A percentile compares a stretch with the other conserved stretches of the same genome.
These are phyloP conservation scores for Columba janthina DNA, from an alignment of 2,113 vertebrate species.

Conservation along the genomic window DNA sequence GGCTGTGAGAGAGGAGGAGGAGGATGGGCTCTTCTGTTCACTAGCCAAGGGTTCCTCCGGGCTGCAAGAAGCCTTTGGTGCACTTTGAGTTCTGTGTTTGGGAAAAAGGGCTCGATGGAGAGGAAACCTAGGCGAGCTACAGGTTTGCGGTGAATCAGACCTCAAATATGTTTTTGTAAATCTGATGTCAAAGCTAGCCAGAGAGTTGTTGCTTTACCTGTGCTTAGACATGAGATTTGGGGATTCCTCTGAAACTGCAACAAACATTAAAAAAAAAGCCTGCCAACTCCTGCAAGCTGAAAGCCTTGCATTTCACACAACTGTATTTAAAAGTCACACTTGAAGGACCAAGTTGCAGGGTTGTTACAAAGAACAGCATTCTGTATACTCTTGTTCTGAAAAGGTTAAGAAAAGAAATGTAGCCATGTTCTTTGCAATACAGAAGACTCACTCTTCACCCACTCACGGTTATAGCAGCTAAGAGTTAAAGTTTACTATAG, in stretches of 20 bases:
- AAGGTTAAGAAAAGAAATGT: neutral
- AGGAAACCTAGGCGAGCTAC: neutral
- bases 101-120: neutral
- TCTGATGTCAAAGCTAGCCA: neutral
- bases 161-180: neutral
- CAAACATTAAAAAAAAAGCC: neutral
- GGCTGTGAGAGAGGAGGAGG: neutral
- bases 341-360: neutral
- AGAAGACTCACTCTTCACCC: neutral
- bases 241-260: neutral
- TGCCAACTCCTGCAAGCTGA: neutral
- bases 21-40: neutral
- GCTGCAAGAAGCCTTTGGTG: neutral
- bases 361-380: neutral
- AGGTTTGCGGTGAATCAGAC: neutral
- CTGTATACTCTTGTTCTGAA: neutral
- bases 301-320: neutral
- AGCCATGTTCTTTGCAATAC: neutral
- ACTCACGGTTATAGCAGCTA: neutral
- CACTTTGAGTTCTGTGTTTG: neutral
- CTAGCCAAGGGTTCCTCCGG: neutral
- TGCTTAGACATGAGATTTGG: neutral
- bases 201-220: fast-evolving
- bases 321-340: neutral
- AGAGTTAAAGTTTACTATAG: neutral